Percentiles rank a stretch among this genome's conserved stretches.
These are phyloP conservation scores for Machaerirhynchus nigripectus DNA, from an alignment of 2,113 vertebrate genomes.

Conservation along the genomic window DNA sequence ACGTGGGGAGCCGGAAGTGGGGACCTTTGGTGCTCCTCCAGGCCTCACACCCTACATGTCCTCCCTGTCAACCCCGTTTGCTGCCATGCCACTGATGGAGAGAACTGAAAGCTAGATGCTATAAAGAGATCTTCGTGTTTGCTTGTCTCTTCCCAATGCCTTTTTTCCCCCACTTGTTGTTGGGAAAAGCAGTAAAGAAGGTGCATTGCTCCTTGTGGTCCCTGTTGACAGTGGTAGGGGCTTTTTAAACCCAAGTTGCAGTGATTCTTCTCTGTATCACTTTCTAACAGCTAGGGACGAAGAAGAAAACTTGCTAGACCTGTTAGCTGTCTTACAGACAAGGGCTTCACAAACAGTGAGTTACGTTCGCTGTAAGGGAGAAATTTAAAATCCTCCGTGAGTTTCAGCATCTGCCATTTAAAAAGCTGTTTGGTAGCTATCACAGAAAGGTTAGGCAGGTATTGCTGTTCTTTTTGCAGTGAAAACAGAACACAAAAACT, in stretches of 20 bases:
- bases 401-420: neutral
- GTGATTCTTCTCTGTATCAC: neutral
- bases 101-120: neutral
- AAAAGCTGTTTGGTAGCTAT: neutral
- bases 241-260: neutral
- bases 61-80: neutral
- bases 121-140: neutral
- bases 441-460: neutral
- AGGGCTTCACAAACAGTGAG: neutral
- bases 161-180: rapidly evolving
- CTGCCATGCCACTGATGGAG: no score
- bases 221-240: neutral
- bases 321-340: neutral
- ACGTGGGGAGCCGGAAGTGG: rapidly evolving
- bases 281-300: neutral
- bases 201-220: neutral
- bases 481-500: neutral
- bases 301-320: neutral
- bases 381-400: neutral
- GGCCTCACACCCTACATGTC: neutral
- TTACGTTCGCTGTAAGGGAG: neutral
- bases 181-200: neutral
- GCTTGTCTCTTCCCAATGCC: neutral
- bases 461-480: neutral
- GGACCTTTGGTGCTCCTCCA: neutral